Percentiles rank a stretch among this genome's conserved stretches.
Conservation (phyloP, 2,797 vertebrate genomes). For the Anguilla obscura region DNA sequence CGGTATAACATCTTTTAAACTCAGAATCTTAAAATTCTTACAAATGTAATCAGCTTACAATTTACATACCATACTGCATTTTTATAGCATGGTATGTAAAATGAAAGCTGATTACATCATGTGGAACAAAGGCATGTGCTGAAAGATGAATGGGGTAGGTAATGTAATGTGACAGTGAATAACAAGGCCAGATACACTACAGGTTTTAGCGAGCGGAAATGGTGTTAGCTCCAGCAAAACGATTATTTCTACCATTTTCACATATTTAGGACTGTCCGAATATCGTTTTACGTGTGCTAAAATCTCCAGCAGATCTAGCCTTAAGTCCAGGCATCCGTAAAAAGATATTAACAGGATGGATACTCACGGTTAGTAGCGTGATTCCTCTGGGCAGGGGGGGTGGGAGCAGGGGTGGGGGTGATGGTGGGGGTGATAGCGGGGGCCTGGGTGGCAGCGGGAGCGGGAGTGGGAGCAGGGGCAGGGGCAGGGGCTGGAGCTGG, state of each 20-base stretch:
- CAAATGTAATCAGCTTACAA: too few relatives aligned
- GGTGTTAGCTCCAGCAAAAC: background rate
- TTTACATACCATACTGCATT: too few relatives aligned
- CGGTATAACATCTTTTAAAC: background rate
- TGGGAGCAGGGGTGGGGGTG: conserved; percentile 80
- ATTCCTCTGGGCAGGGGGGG: conserved; percentile 83
- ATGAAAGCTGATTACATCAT: background rate
- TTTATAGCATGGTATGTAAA: background rate
- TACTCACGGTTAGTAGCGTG: conserved; percentile 83
- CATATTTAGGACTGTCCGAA: background rate
- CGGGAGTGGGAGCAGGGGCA: conserved; percentile 77
- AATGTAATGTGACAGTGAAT: background rate
- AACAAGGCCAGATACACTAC: background rate
- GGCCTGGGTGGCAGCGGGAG: conserved; percentile 68
- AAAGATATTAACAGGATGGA: background rate
- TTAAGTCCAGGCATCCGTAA: background rate
- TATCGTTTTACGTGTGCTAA: background rate
- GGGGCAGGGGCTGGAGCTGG: conserved; percentile 76
- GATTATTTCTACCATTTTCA: background rate
- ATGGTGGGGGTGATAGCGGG: conserved; percentile 73
- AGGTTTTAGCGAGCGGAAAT: background rate
- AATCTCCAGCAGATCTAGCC: background rate
- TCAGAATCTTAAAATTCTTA: too few relatives aligned
- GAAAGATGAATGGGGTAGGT: background rate
- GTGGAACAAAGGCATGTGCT: background rate